Conservation (phyloP, 2,888 invertebrate genomes). For the Amblyjoppa proteus region DNA sequence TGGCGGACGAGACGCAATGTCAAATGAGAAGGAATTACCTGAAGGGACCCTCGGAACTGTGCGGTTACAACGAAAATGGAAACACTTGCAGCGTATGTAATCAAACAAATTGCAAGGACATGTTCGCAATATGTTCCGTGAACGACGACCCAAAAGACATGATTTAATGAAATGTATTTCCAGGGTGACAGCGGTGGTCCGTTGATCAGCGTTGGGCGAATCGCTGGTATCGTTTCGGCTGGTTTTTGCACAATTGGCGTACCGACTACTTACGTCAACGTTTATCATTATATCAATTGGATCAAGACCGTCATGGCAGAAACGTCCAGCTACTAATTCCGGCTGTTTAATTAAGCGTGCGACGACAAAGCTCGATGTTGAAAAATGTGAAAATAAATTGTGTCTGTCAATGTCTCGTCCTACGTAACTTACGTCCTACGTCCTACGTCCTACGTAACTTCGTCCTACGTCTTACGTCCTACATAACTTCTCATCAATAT, state of each 20-base stretch:
- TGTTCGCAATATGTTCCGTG: neutral
- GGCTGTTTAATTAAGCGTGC: neutral
- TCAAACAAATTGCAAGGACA: neutral
- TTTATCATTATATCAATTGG: slow-evolving; percentile 18
- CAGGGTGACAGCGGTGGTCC: slow-evolving; percentile 45
- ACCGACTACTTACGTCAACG: slow-evolving; percentile 1
- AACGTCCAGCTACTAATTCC: neutral
- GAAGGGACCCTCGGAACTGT: neutral
- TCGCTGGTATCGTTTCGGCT: slow-evolving; percentile 11
- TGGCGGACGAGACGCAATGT: neutral
- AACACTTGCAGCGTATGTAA: slow-evolving; percentile 18
- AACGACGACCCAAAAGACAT: too few species aligned
- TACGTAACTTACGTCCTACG: too few species aligned
- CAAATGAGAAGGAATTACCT: neutral
- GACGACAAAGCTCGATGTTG: neutral
- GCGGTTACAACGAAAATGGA: neutral
- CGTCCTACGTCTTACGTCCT: too few species aligned
- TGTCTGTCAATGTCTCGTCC: neutral
- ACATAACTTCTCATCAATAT: too few species aligned
- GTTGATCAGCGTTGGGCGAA: neutral
- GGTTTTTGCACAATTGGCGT: slow-evolving; percentile 4
- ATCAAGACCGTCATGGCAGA: neutral
- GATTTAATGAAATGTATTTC: neutral
- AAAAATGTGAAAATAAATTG: neutral
- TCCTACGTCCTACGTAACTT: too few species aligned